phyloP scores from a whole-genome alignment of 2,888 invertebrate genomes.

The Hartigia nigra region DNA sequence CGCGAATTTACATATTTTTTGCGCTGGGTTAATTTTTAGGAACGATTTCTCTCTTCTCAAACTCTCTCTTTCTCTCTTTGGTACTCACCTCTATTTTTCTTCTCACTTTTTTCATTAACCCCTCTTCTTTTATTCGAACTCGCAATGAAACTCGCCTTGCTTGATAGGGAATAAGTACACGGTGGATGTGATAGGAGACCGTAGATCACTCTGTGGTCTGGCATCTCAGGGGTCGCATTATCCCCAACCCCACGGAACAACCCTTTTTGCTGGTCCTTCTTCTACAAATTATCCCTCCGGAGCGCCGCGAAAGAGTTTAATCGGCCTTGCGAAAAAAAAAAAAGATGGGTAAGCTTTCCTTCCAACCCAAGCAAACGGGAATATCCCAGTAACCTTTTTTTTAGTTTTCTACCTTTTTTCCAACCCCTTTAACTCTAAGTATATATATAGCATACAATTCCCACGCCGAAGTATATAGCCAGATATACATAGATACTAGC shows the following conservation, averaged over 20 bases:
- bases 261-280: conserved; percentile 63
- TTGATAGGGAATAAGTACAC: conserved; percentile 48
- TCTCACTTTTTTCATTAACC: conserved; percentile 24
- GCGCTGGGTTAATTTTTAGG: conserved; percentile 48
- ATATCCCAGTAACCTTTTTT: neutral
- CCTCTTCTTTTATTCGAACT: neutral
- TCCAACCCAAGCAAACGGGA: conserved; percentile 2
- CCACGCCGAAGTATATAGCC: too few relatives aligned
- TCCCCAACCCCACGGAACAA: conserved; percentile 48
- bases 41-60: conserved; percentile 14
- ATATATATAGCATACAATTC: neutral
- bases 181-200: conserved; percentile 52
- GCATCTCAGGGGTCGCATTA: conserved; percentile 65
- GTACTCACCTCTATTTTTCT: conserved; percentile 22
- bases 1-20: conserved; percentile 60
- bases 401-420: neutral
- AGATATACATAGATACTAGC: neutral
- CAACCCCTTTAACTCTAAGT: neutral
- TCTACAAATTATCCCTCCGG: conserved; percentile 58
- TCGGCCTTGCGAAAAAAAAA: conserved; percentile 36
- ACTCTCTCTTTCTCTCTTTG: neutral
- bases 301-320: conserved; percentile 41
- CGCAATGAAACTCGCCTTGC: conserved; percentile 7
- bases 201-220: conserved; percentile 61
- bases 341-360: conserved; percentile 46